Base-by-base conservation (phyloP, 2,888 invertebrate genomes). In the Busseola fusca region DNA sequence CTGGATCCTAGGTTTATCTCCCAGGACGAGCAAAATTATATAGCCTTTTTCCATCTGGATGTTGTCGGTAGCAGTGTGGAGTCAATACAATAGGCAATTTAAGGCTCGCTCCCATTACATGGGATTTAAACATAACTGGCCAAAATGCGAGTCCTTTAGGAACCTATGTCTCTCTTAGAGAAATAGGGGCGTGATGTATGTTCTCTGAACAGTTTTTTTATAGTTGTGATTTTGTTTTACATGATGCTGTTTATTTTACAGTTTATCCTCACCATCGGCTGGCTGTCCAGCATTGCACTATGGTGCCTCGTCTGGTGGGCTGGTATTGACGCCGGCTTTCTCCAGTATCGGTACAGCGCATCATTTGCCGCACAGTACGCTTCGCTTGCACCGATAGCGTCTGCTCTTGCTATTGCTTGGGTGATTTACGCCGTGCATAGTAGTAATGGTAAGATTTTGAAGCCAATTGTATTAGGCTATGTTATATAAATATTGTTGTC, bases 341-440 rank as follows among this genome's bases (percentile, higher is more conserved):
- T 95, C 18, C 96, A 96, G 82, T 97, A 96, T 85, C 93, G 96
- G 16, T 97, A 97, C 87, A 96, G 95, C 65, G 94, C 95, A 0
- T 90, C 93, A 40, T 97, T 97, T 58, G 97, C 97, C 0, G 97
- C 97, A 0, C 96, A 96, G 67, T 97, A 97, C 83, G 96, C 97
- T 7, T 96, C 97, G 0, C 92, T 97, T 85, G 96, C 97, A 62
- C 97, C 97, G 1, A 87, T 97, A n/a, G 94, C 96, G 1, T 96
- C 97, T 66, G 95, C 97, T 14, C 82, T 97, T 62, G 96, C 96
- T 16, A 91, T 97, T 42, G 96, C 96, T 57, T 97, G 97, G 97
- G 87, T 96, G 16, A 96, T 97, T 74, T 97, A 97, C 85, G 96
- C 96, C 12, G 96, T 96, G 63, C 96, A 96, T 81, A 96, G 94